phyloP scores from a whole-genome alignment of 2,888 invertebrate genomes.

The Elegia similella region DNA sequence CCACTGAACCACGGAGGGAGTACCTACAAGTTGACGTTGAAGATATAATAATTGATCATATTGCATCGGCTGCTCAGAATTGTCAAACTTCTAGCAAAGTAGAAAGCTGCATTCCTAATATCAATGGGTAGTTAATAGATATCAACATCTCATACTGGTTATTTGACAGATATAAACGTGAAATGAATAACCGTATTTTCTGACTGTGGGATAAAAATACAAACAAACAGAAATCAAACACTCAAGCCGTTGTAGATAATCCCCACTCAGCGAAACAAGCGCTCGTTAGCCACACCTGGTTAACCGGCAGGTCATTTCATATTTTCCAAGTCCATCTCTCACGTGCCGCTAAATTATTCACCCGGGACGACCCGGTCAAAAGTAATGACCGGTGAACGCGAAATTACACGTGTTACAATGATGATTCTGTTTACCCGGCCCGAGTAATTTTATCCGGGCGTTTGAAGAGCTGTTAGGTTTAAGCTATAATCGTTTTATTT shows the following conservation, averaged over 20 bases:
- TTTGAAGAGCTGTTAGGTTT: constrained; percentile 52
- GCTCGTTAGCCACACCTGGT: constrained; percentile 46
- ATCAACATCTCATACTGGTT: too few species aligned
- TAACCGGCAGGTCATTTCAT: constrained; percentile 64
- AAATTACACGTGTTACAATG: constrained; percentile 77
- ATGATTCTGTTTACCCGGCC: constrained; percentile 66
- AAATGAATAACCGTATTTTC: too few species aligned
- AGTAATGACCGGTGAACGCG: constrained; percentile 72
- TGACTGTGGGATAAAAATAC: too few species aligned
- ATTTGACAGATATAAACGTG: too few species aligned
- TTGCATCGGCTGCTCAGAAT: too few species aligned
- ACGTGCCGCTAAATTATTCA: constrained; percentile 71
- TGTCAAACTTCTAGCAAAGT: too few species aligned
- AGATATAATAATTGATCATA: too few species aligned
- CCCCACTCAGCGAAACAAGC: constrained; percentile 26
- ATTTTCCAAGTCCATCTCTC: constrained; percentile 72
- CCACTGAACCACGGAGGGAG: too few species aligned
- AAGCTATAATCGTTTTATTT: constrained; percentile 30
- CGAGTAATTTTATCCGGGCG: constrained; percentile 56
- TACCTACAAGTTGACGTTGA: too few species aligned
- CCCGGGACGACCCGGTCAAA: constrained; percentile 56
- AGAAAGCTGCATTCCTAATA: too few species aligned
- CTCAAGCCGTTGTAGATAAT: neutral
- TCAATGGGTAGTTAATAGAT: too few species aligned
- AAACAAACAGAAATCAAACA: neutral